phyloP scores from a whole-genome alignment of 2,888 invertebrate genomes.

The Athalia rosae region DNA sequence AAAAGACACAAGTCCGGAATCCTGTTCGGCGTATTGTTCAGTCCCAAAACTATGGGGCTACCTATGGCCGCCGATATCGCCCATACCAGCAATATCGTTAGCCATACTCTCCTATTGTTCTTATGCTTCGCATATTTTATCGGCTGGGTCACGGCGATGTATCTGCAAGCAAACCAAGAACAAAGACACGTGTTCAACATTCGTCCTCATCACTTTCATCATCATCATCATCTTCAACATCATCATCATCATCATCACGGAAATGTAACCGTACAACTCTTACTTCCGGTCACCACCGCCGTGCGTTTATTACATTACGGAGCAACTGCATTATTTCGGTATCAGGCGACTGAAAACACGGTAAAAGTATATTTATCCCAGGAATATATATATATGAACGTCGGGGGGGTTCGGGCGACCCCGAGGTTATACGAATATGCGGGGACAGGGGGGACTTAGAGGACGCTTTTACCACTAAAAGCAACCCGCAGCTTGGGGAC shows the following conservation, averaged over 20 bases:
- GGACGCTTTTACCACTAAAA: conserved; percentile 45
- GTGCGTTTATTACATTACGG: too few relatives aligned
- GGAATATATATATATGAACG: not conserved
- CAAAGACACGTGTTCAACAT: not conserved
- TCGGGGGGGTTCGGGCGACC: conserved; percentile 10
- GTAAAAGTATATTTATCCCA: not conserved
- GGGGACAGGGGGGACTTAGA: conserved; percentile 29
- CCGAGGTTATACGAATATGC: not conserved
- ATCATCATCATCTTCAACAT: too few relatives aligned
- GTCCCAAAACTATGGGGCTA: conserved; percentile 95
- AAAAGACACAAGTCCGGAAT: conserved; percentile 92
- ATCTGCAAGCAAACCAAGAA: conserved; percentile 78
- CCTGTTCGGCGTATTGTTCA: conserved; percentile 94
- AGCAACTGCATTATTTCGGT: too few relatives aligned
- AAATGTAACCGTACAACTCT: too few relatives aligned
- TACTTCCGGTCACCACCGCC: too few relatives aligned
- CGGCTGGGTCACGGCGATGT: conserved; percentile 98
- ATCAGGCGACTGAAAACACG: too few relatives aligned
- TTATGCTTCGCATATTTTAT: conserved; percentile 99
- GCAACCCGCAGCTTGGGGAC: conserved; percentile 38
- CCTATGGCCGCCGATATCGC: conserved; percentile 96
- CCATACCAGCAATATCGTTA: conserved; percentile 97
- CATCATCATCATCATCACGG: too few relatives aligned
- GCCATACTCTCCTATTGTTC: conserved; percentile 94
- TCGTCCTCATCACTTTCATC: not conserved